Percentiles rank a stretch among this genome's conserved stretches.
phyloP scores from a whole-genome alignment of 2,888 invertebrate species.

The Eupithecia abbreviata region DNA sequence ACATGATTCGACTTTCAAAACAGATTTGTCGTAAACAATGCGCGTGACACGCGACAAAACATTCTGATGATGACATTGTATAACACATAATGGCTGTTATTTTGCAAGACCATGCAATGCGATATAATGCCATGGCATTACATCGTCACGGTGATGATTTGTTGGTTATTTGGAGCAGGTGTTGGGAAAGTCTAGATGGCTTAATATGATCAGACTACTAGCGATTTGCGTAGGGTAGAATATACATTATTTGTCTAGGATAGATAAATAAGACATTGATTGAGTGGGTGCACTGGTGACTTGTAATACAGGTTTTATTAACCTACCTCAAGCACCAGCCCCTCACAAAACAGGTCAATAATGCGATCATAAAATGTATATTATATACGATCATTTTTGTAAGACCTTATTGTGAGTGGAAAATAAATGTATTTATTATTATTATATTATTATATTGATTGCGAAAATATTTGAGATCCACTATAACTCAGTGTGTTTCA shows the following conservation, averaged over 20 bases:
- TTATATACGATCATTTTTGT: too few species aligned
- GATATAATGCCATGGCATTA: constrained; percentile 42
- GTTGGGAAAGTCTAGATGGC: constrained; percentile 26
- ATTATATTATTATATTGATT: too few species aligned
- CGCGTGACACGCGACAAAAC: constrained; percentile 52
- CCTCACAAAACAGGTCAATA: too few species aligned
- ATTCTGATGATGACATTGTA: constrained; percentile 46
- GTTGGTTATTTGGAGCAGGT: constrained; percentile 34
- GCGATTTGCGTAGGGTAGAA: not conserved
- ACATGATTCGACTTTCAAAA: constrained; percentile 34
- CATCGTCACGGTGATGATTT: constrained; percentile 49
- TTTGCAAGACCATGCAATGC: constrained; percentile 47
- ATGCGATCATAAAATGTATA: too few species aligned
- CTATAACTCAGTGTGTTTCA: too few species aligned
- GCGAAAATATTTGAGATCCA: too few species aligned
- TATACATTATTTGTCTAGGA: not conserved
- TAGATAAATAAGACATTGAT: not conserved
- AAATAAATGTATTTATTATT: too few species aligned
- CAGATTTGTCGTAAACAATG: constrained; percentile 41
- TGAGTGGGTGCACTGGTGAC: too few species aligned
- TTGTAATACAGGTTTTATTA: too few species aligned
- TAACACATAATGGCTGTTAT: constrained; percentile 46
- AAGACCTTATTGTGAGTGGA: too few species aligned
- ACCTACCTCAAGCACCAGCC: too few species aligned
- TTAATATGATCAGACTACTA: not conserved